Conservation (phyloP, 2,113 vertebrate species). For the Cervus canadensis region DNA sequence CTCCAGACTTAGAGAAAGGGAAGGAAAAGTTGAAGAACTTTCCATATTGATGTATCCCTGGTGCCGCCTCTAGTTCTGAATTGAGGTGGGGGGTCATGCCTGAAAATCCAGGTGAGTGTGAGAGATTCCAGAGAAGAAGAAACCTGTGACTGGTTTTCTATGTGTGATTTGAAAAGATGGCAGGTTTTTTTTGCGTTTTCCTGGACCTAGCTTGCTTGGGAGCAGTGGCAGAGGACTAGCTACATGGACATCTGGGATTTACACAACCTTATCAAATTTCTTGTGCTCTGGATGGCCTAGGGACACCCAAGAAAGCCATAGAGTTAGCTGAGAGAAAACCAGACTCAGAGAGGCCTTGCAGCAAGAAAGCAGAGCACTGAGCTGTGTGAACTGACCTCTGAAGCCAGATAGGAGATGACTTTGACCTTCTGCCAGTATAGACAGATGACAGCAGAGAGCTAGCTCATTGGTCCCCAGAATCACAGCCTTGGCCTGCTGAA, state of each 20-base stretch:
- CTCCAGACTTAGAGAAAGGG: background rate
- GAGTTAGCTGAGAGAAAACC: background rate
- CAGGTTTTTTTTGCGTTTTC: background rate
- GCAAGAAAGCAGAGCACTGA: background rate
- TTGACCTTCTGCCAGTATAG: background rate
- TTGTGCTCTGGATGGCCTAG: background rate
- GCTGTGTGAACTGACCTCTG: background rate
- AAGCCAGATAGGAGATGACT: background rate
- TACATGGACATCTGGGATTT: background rate
- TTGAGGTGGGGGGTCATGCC: background rate
- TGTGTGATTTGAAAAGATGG: background rate
- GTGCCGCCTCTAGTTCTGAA: background rate
- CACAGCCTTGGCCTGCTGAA: background rate
- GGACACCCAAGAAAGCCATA: background rate
- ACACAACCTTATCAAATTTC: background rate
- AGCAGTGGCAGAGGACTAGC: background rate
- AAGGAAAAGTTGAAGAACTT: background rate
- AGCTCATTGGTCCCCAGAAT: background rate
- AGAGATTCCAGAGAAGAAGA: background rate
- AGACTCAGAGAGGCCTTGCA: background rate
- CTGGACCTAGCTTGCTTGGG: background rate
- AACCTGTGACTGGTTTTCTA: background rate
- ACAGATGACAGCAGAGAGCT: background rate
- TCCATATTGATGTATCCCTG: background rate
- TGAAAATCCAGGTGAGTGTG: background rate